Evolutionary conservation across 2,797 vertebrate species (phyloP), one percentile per base, ranked within the genome.

Genomic region (Hippoglossus hippoglossus): DNA sequence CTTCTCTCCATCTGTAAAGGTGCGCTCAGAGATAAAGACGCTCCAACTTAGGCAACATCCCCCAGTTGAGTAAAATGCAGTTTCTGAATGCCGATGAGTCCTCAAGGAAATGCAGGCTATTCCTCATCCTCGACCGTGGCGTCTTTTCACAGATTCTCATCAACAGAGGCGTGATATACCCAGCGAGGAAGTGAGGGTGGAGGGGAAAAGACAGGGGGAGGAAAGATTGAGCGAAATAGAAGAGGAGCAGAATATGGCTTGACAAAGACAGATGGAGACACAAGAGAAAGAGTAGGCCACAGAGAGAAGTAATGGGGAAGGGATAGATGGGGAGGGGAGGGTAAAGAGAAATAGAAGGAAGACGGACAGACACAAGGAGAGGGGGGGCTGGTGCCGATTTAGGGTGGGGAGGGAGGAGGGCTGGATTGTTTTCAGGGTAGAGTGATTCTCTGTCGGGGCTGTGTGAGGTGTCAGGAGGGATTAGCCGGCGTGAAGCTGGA

Each of bases 181-280:
- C 66, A 5, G 71, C 3, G 22, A 81, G 78, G 63, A 84, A 72
- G 81, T 60, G 72, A 57, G 77, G 58, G 74, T 5, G 65, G 56
- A 63, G 69, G 69, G 63, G 58, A 58, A 57, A 61, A 81, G 82
- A 85, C 55, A 55, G 31, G 52, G 56, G 68, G 82, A 73, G 77
- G 73, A 76, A 57, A 84, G 89, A 88, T 79, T 79, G 86, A 82
- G 75, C 36, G 62, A 87, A 87, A 91, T 77, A 82, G 84, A 88
- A 73, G 74, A 64, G 64, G 67, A 87, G 85, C 57, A 19, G 82
- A 76, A 91, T 88, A 75, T 46, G 44, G 59, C 79, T 80, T 92
- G 92, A 93, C 89, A 91, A 90, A 93, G 89, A 92, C 86, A 79
- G 86, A 93, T 93, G 91, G 90, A 89, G 87, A 89, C 70, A 61